Base-by-base conservation (phyloP, 1,140 invertebrate species). In the Cataglyphis hispanica region DNA sequence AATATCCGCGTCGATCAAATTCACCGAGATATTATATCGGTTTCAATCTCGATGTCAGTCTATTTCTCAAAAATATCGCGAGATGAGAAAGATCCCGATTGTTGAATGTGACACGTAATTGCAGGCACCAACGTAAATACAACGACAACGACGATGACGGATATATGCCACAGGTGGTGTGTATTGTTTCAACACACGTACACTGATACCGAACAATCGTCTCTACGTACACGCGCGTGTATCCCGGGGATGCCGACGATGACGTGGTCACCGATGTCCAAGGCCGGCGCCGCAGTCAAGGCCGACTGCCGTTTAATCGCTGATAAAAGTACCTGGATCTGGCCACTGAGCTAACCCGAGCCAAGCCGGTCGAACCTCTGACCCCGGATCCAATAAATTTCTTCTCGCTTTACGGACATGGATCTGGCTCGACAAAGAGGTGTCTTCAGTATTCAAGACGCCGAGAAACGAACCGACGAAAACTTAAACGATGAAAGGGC, bases 101-200 rank as follows among this genome's bases (percentile, higher is more conserved):
- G 53, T 53, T 43, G 25, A 72, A 43, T 34, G 10, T 31, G 43
- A 40, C 53, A n/a, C 16, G 27, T 43, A 67, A 77, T 77, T 8
- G 37, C 27, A 83, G 66, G n/a, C 7, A 66, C n/a, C 53, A n/a
- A 70, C 25, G 67, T 70, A 80, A 70, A 69, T 80, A 83, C 53
- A 13, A 83, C 53, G 7, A 34, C n/a, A 2, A 50, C 46, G 3
- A 50, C 46, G 66, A 80, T 69, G 76, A 69, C 61, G 64, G 78
- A 46, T 61, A 50, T 50, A 58, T 46, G 78, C 78, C 56, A 83
- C 78, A 83, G 78, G 78, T 83, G 78, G 78, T 83, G 53, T 74
- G 78, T 60, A 37, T 83, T 83, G 37, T 72, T 60, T 61, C 53
- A 72, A 43, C 31, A 43, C 50, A 83, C 67, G 50, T 53, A 74